Base-by-base conservation (phyloP, 1,140 invertebrate species). In the Platorchestia sp. region DNA sequence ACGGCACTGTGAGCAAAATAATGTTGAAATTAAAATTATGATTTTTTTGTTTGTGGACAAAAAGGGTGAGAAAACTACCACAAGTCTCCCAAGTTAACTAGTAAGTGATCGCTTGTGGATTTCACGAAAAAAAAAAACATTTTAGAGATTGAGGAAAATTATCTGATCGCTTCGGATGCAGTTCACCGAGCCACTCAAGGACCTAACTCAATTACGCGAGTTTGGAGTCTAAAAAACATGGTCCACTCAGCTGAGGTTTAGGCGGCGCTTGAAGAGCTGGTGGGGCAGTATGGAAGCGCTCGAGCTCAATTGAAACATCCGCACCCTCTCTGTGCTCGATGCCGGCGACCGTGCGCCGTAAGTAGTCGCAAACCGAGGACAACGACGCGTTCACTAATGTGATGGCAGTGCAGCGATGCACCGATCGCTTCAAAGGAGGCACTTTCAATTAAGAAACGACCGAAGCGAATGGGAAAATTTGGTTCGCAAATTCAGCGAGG, bases 201-300 rank as follows among this genome's bases (percentile, higher is more conserved):
- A 44, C 87, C 87, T 42, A 89, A 89, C 87, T 89, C 87, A 89
- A 89, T 89, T 89, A 89, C 87, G 87, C 41, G 87, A 89, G 87
- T 89, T 89, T 89, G 36, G 6, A 89, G 87, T 89, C 87, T 6
- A 89, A 89, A 89, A 89, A 89, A 89, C 59, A 75, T 75, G 59
- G 59, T 75, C 27, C 59, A 75, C 41, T 89, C 16, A 89, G 87
- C 87, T 41, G 87, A 89, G 87, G 87, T 89, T 89, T 89, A 14
- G 43, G 87, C 14, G 27, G n/a, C 87, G 27, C 41, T 89, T 42
- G 41, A 44, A 89, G 87, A 16, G n/a, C 87, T 42, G 43, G 87
- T 42, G 7, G 41, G 87, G n/a, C 87, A 19, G 27, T 41, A 41
- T 89, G n/a, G 43, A 44, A 41, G 87, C n/a, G 87, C 43, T 89